Base-by-base conservation (phyloP, 2,797 vertebrate species). In the Ficedula albicollis region DNA sequence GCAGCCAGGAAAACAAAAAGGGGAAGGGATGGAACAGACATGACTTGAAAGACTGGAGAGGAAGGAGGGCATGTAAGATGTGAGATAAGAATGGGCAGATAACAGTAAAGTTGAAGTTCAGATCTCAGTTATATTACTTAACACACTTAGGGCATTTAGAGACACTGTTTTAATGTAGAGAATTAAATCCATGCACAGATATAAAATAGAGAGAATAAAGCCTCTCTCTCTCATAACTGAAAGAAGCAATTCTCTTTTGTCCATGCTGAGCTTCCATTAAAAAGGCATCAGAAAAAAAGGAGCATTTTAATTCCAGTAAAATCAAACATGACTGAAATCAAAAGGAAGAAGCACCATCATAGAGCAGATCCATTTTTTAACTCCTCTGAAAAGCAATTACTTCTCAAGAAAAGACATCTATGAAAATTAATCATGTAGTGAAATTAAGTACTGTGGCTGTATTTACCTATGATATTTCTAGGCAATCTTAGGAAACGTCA, bases 1-100 rank as follows among this genome's bases (percentile, higher is more conserved):
- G 12, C 32, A 84, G 29, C 1, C 69, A 84, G 11, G 22, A 68
- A 73, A 66, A 81, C 0, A 0, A 72, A 84, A 49, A 0, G 0
- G 9, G 7, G 5, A 17, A 8, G 4, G 4, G 2, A 9, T 18
- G 2, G 27, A 83, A 91, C 0, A 7, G 51, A 46, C 34, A 44
- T 0, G 0, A 48, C 38, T 69, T 60, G 25, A 23, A 77, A 48
- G 16, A 34, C 1, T 25, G 25, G 12, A 80, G 32, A 84, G 23
- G 32, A 69, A 70, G 13, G 26, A 59, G 10, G 9, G 44, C 54
- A 59, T 16, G 10, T 15, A 17, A 34, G 10, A 39, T 48, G 6
- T 1, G 17, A 80, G 26, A 58, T 29, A 6, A 82, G 21, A 64
- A 88, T 6, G 8, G n/a, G 38, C 13, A 89, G 49, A 81, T 38